These are phyloP conservation scores for Hybos culiciformis DNA, from an alignment of 2,888 invertebrate species.

Conservation along the genomic window DNA sequence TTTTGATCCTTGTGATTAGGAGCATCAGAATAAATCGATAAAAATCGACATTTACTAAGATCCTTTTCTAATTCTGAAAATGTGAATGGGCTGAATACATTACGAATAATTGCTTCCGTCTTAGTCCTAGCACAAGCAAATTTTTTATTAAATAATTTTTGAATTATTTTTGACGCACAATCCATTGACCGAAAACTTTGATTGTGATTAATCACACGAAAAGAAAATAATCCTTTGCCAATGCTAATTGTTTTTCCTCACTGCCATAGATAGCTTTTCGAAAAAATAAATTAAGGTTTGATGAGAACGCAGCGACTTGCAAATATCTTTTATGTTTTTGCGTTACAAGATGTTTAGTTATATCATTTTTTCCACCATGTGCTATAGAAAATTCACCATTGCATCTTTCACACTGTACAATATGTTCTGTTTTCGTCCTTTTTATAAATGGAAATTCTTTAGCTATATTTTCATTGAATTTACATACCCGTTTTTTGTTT, in stretches of 20 bases:
- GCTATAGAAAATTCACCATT: conserved; percentile 4
- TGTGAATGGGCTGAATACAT: conserved; percentile 3
- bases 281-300: conserved; percentile 1
- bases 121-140: conserved; percentile 7
- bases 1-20: conserved; percentile 8
- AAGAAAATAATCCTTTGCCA: not conserved
- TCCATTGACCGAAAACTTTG: conserved; percentile 9
- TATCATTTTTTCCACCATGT: conserved; percentile 4
- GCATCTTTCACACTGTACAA: conserved; percentile 3
- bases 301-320: not conserved
- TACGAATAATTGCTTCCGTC: conserved; percentile 3
- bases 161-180: conserved; percentile 4
- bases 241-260: conserved; percentile 1
- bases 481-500: conserved; percentile 1
- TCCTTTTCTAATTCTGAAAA: conserved; percentile 8
- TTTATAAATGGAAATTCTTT: conserved; percentile 3
- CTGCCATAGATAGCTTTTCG: conserved; percentile 1
- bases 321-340: conserved; percentile 1
- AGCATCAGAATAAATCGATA: conserved; percentile 5
- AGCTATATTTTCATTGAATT: not conserved
- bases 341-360: conserved; percentile 2
- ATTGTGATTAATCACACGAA: conserved; percentile 6
- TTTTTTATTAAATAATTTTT: conserved; percentile 6
- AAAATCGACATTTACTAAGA: conserved; percentile 12
- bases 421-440: not conserved